Percentiles rank a stretch among this genome's conserved stretches.
Conservation (phyloP, 2,888 invertebrate species). For the Polietes domitor region DNA sequence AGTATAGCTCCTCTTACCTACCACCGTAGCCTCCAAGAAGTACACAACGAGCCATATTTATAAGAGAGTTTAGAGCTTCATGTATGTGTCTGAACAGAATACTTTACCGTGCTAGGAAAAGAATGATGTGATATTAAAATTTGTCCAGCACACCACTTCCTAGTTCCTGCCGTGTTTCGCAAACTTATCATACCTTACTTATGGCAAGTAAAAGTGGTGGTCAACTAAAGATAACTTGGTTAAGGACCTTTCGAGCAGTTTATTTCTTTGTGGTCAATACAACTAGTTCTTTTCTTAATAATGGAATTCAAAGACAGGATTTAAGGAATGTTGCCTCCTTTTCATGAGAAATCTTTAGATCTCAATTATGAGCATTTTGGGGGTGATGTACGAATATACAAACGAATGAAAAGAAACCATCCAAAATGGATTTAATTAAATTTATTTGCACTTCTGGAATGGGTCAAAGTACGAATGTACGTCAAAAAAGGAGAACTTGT, state of each 20-base stretch:
- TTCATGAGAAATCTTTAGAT: neutral
- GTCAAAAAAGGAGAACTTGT: neutral
- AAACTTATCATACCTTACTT: neutral
- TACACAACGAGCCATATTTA: no score
- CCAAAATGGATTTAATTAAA: constrained; percentile 3
- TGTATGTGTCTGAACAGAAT: no score
- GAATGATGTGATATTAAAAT: no score
- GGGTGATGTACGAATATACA: neutral
- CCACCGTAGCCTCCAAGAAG: no score
- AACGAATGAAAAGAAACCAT: neutral
- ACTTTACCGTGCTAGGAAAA: no score
- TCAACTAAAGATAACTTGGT: constrained; percentile 46
- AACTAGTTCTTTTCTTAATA: neutral
- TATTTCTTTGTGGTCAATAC: constrained; percentile 29
- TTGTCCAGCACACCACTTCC: no score
- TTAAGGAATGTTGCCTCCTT: constrained; percentile 21
- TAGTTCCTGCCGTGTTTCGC: no score
- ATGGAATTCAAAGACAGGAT: constrained; percentile 10
- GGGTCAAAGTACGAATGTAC: neutral
- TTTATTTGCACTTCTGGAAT: neutral
- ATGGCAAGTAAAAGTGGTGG: constrained; percentile 43
- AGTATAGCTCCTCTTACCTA: no score
- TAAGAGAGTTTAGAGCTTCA: no score
- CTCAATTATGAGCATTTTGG: neutral
- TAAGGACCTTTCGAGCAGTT: neutral